phyloP scores from a whole-genome alignment of 2,888 invertebrate genomes.

The Microplitis manilae region DNA sequence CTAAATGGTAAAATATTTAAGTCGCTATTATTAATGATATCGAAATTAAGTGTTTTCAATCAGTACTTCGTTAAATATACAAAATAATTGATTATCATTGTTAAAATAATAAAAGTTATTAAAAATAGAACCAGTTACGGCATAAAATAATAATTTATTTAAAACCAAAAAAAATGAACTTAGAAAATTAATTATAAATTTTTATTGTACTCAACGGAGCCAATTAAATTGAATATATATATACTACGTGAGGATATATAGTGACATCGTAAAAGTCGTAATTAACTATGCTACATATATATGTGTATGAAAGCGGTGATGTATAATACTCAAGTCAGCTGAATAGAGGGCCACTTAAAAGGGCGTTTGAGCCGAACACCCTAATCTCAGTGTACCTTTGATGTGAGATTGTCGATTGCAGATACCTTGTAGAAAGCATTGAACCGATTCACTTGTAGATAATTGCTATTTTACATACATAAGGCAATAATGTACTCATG shows the following conservation, averaged over 20 bases:
- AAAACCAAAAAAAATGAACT: too few species aligned
- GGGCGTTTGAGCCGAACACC: conserved; percentile 14
- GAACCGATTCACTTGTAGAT: not conserved
- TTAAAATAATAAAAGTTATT: too few species aligned
- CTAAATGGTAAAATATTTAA: too few species aligned
- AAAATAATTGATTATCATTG: too few species aligned
- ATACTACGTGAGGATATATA: not conserved
- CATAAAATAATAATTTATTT: too few species aligned
- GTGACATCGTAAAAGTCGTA: not conserved
- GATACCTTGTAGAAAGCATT: conserved; percentile 23
- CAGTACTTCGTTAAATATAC: too few species aligned
- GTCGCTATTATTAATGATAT: too few species aligned
- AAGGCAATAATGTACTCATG: not conserved
- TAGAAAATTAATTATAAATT: too few species aligned
- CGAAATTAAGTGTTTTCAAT: too few species aligned
- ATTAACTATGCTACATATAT: not conserved
- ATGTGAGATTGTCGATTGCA: conserved; percentile 34
- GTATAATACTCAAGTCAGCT: not conserved
- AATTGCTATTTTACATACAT: conserved; percentile 31
- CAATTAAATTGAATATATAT: not conserved
- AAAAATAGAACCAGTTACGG: too few species aligned
- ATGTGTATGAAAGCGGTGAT: not conserved
- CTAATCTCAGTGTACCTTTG: conserved; percentile 32
- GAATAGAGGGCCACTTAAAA: conserved; percentile 12
- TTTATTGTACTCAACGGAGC: too few species aligned